Evolutionary conservation across 2,888 invertebrate species (phyloP).

Genomic region (Leptinotarsa haldemani): DNA sequence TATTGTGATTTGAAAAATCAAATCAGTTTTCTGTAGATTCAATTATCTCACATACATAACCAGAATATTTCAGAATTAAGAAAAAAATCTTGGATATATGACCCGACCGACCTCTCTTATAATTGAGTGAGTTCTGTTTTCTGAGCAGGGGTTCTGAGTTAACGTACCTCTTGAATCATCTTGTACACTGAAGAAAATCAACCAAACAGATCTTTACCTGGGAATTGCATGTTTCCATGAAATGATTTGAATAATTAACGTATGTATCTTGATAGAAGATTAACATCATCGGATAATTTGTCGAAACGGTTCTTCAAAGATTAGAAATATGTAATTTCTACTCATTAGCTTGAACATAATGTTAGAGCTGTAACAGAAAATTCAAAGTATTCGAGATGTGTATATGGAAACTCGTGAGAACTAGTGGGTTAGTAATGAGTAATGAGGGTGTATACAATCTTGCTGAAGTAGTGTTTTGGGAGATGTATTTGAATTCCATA

Average conservation of each 20-base stretch:
- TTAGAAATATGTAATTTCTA: slow-evolving; percentile 11
- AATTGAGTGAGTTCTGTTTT: too few species aligned
- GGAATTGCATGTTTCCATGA: neutral
- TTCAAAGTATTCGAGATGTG: too few species aligned
- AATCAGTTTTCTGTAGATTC: too few species aligned
- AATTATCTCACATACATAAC: too few species aligned
- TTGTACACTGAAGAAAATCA: neutral
- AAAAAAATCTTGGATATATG: too few species aligned
- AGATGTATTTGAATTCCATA: too few species aligned
- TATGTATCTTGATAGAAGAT: slow-evolving; percentile 3
- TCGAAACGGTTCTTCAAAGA: slow-evolving; percentile 4
- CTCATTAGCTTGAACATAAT: neutral
- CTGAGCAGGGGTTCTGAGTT: too few species aligned
- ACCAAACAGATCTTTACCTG: too few species aligned
- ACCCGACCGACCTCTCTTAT: too few species aligned
- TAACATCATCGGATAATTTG: slow-evolving; percentile 3
- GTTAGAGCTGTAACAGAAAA: neutral
- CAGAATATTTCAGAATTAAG: too few species aligned
- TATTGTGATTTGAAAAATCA: too few species aligned
- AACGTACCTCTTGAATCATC: too few species aligned
- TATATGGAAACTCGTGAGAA: slow-evolving; percentile 1
- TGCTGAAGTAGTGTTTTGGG: neutral
- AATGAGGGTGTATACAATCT: neutral
- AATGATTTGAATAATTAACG: neutral
- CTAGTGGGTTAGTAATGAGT: neutral